phyloP scores from a whole-genome alignment of 2,797 vertebrate species.

The Scomberomorus guttatus region DNA sequence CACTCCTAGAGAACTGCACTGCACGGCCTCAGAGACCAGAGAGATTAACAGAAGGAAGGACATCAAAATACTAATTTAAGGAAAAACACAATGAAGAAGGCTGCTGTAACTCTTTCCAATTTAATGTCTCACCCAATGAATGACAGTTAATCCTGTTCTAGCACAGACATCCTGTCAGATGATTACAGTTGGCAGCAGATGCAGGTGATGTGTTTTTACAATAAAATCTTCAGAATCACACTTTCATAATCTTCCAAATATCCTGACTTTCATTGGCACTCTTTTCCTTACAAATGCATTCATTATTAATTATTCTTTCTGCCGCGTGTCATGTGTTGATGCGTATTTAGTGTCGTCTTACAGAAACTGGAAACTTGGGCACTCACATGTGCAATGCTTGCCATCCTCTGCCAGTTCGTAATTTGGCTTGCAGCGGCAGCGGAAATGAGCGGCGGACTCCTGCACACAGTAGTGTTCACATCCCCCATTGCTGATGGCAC shows the following conservation, averaged over 20 bases:
- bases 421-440: conserved; percentile 88
- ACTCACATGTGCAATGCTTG: conserved; percentile 91
- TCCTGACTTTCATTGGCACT: background rate
- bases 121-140: conserved; percentile 30
- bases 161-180: conserved; percentile 55
- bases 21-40: conserved; percentile 6
- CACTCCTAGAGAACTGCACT: conserved; percentile 16
- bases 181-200: conserved; percentile 38
- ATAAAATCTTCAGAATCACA: conserved; percentile 42
- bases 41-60: conserved; percentile 40
- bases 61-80: conserved; percentile 51
- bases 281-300: conserved; percentile 13
- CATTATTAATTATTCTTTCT: conserved; percentile 12
- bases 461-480: conserved; percentile 93
- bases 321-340: background rate
- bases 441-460: conserved; percentile 87
- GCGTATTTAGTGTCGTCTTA: conserved; percentile 28
- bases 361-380: conserved; percentile 21
- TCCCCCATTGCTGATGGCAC: conserved; percentile 90
- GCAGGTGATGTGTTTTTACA: conserved; percentile 36
- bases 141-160: conserved; percentile 45
- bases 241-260: conserved; percentile 34
- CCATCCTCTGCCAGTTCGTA: conserved; percentile 88
- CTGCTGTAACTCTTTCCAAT: conserved; percentile 36
- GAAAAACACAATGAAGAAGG: conserved; percentile 20